These are phyloP conservation scores for Eutrigla gurnardus DNA, from an alignment of 2,797 vertebrate genomes.

Conservation along the genomic window DNA sequence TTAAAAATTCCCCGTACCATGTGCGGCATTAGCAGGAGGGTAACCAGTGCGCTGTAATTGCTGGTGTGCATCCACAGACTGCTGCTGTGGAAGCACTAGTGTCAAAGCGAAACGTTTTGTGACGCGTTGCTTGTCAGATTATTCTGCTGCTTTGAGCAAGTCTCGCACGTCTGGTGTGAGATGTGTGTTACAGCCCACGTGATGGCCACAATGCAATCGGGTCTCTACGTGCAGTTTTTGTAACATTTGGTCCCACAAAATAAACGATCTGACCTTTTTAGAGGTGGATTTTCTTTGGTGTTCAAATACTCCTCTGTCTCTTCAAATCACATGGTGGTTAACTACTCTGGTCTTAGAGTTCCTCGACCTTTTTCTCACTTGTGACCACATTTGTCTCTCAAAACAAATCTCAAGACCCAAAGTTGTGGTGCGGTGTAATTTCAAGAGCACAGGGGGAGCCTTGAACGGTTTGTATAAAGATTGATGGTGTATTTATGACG, in stretches of 20 bases:
- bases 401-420: background rate
- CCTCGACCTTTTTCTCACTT: slow-evolving; percentile 1
- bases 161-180: slow-evolving; percentile 5
- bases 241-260: background rate
- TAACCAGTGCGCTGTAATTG: slow-evolving; percentile 68
- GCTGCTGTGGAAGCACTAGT: slow-evolving; percentile 30
- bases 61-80: slow-evolving; percentile 39
- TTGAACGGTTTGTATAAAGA: background rate
- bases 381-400: background rate
- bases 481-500: background rate
- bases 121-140: slow-evolving; percentile 47
- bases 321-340: background rate
- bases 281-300: background rate
- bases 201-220: slow-evolving; percentile 6
- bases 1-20: slow-evolving; percentile 73
- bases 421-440: background rate
- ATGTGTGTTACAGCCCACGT: slow-evolving; percentile 6
- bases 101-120: slow-evolving; percentile 35
- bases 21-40: slow-evolving; percentile 62
- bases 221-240: background rate
- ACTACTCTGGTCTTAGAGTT: background rate
- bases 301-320: background rate
- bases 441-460: background rate
- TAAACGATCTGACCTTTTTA: slow-evolving; percentile 2
- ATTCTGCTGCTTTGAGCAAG: slow-evolving; percentile 39